Base-by-base conservation (phyloP, 2,888 invertebrate species). In the Crioceris asparagi region DNA sequence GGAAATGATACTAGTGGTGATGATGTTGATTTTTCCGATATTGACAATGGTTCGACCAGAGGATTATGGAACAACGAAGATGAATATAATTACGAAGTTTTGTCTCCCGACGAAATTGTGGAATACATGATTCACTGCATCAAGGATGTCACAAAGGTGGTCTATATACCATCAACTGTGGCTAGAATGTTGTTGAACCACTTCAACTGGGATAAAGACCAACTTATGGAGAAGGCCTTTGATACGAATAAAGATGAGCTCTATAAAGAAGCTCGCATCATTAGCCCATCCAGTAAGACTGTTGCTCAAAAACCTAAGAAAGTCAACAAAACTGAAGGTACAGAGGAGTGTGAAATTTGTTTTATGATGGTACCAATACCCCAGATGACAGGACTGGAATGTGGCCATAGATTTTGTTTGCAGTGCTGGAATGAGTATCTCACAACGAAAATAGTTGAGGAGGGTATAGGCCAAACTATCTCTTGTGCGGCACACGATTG, bases 191-290 rank as follows among this genome's bases (percentile, higher is more conserved):
- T 98, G 53, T 71, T 98, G 53, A 94, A 96, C 70, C 93, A 97
- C 64, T 98, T 93, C 65, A 91, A 92, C 72, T 98, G 98, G 98
- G 97, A 98, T 66, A 96, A 93, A 67, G 97, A 97, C 64, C 94
- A 94, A 65, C 71, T 98, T 44, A 87, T 97, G 83, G 98, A 98
- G 68, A 79, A 87, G 62, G 94, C 83, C 67, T 98, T 93, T 61
- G 97, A 92, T 67, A 84, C 84, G 12, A 91, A 94, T 68, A 91
- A 90, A 62, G 94, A 94, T 53, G 83, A 87, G 60, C 73, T 98
- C 54, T 96, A 97, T 65, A 75, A 79, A 38, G 90, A 93, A 66
- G 96, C 96, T 47, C 83, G 91, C 64, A 91, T 97, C 50, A 80
- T 94, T 49, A 93, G 91, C 73, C 96, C 96, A 41, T 86, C 87